Conservation (phyloP, 2,888 invertebrate genomes). For the Notocelia uddmanniana region DNA sequence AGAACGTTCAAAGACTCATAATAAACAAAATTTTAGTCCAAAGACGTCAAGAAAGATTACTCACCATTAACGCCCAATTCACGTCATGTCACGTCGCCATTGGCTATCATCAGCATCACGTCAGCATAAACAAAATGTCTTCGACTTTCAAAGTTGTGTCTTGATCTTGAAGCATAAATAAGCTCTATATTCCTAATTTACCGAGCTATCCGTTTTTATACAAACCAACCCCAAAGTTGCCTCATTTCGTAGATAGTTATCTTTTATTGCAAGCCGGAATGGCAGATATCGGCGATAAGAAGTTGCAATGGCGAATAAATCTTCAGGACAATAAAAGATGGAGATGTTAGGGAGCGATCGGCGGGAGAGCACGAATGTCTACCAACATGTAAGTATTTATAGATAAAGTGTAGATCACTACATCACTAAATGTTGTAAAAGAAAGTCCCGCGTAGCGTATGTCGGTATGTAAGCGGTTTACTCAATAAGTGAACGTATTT, state of each 20-base stretch:
- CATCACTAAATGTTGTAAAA: no score
- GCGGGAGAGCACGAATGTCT: neutral
- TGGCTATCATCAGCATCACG: no score
- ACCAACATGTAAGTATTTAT: neutral
- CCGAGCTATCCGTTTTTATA: neutral
- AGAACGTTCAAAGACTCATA: no score
- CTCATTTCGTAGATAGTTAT: slow-evolving; percentile 16
- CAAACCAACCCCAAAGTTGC: neutral
- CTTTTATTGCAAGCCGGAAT: slow-evolving; percentile 15
- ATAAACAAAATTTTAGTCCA: no score
- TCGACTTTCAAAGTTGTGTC: neutral
- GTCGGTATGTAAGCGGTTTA: no score
- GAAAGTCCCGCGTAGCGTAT: no score
- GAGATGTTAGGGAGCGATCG: neutral
- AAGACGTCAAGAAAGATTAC: no score
- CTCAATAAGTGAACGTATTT: no score
- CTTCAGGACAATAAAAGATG: slow-evolving; percentile 7
- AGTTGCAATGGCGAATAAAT: slow-evolving; percentile 19
- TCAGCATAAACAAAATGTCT: no score
- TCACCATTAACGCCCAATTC: no score
- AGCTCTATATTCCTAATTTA: neutral
- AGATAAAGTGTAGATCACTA: neutral
- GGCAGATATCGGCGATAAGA: slow-evolving; percentile 19
- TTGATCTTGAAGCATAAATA: neutral
- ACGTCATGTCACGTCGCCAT: no score